Percentiles rank a stretch among this genome's conserved stretches.
Conservation (phyloP, 2,888 invertebrate species). For the Nephrotoma flavescens region DNA sequence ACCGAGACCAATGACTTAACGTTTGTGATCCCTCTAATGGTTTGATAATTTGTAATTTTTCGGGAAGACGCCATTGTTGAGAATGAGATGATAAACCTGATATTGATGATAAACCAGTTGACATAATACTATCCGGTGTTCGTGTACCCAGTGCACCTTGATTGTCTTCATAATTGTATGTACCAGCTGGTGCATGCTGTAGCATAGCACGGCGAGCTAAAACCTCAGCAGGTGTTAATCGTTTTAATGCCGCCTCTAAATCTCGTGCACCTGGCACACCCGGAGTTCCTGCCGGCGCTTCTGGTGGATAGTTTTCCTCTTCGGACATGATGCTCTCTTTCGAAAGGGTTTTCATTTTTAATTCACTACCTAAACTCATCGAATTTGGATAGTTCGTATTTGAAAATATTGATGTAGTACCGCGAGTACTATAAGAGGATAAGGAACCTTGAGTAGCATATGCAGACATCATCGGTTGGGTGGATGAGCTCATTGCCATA, state of each 20-base stretch:
- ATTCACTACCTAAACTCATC: slow-evolving; percentile 20
- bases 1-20: slow-evolving; percentile 83
- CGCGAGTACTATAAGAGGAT: slow-evolving; percentile 14
- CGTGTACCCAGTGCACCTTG: slow-evolving; percentile 47
- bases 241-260: slow-evolving; percentile 70
- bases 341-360: slow-evolving; percentile 24
- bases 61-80: slow-evolving; percentile 62
- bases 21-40: slow-evolving; percentile 89
- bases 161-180: slow-evolving; percentile 39
- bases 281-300: slow-evolving; percentile 48
- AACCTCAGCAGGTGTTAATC: slow-evolving; percentile 70
- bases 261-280: slow-evolving; percentile 89
- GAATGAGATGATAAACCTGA: slow-evolving; percentile 12
- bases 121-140: slow-evolving; percentile 71
- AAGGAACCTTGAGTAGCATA: slow-evolving; percentile 25
- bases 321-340: slow-evolving; percentile 38
- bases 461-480: slow-evolving; percentile 41
- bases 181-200: slow-evolving; percentile 48
- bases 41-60: slow-evolving; percentile 83
- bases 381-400: slow-evolving; percentile 17
- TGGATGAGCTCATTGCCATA: slow-evolving; percentile 33
- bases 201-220: slow-evolving; percentile 63
- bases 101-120: slow-evolving; percentile 41
- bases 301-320: slow-evolving; percentile 42
- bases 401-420: slow-evolving; percentile 14